Percentiles rank a stretch among this genome's conserved stretches.
These are phyloP conservation scores for Tridacna gigas DNA, from an alignment of 2,888 invertebrate species.

Conservation along the genomic window DNA sequence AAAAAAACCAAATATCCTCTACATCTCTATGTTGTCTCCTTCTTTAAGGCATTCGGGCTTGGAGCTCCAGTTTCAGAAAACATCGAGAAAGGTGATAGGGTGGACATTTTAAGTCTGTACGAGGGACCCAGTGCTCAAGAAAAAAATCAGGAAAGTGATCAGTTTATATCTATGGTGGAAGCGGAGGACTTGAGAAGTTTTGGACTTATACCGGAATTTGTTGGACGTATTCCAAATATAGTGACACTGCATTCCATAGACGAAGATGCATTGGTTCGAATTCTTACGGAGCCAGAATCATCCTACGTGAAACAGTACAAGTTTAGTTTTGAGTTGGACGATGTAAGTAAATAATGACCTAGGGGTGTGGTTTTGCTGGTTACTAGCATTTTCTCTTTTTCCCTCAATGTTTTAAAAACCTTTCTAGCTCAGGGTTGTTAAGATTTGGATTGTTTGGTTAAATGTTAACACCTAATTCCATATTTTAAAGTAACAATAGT, in stretches of 20 bases:
- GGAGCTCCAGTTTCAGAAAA: constrained; percentile 31
- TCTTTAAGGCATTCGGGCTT: constrained; percentile 59
- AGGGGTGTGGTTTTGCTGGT: too few species aligned
- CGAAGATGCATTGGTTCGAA: constrained; percentile 63
- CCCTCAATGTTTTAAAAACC: too few species aligned
- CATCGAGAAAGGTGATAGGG: not conserved
- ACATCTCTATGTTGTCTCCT: not conserved
- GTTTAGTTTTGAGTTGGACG: constrained; percentile 65
- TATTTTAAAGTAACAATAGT: too few species aligned
- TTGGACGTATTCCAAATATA: constrained; percentile 70
- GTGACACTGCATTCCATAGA: constrained; percentile 64
- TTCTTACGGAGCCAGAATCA: constrained; percentile 72
- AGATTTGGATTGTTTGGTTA: too few species aligned
- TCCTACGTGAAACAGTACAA: constrained; percentile 70
- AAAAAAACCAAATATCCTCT: too few species aligned
- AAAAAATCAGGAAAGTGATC: constrained; percentile 42
- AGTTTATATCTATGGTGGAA: constrained; percentile 35
- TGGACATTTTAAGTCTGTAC: not conserved
- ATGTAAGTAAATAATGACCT: constrained; percentile 36
- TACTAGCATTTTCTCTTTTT: too few species aligned
- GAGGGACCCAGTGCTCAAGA: constrained; percentile 34
- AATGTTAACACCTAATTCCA: too few species aligned
- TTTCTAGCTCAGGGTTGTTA: too few species aligned
- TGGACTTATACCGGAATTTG: constrained; percentile 74
- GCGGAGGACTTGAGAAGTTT: constrained; percentile 63